Percentiles rank a stretch among this genome's conserved stretches.
Evolutionary conservation across 2,888 invertebrate species (phyloP).

Genomic region (Himalopsyche tibetana): DNA sequence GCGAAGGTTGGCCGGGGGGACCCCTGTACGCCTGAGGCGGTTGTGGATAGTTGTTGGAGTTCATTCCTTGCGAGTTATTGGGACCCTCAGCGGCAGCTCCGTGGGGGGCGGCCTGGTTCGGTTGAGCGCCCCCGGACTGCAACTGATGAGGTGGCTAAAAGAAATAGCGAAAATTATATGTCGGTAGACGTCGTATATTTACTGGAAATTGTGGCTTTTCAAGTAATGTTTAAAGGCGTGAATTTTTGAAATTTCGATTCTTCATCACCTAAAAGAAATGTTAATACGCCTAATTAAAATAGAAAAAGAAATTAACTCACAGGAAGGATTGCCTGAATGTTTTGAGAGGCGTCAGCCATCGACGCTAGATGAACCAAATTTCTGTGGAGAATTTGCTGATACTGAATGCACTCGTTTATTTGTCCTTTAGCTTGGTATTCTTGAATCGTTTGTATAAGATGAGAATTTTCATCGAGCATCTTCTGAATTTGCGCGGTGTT

Average conservation of each 20-base stretch:
- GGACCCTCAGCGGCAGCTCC: slow-evolving; percentile 65
- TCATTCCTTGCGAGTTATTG: slow-evolving; percentile 72
- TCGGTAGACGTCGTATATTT: no score
- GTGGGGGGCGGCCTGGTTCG: slow-evolving; percentile 68
- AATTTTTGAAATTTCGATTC: no score
- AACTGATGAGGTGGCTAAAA: slow-evolving; percentile 79
- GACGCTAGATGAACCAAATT: slow-evolving; percentile 97
- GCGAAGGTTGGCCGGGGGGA: slow-evolving; percentile 75
- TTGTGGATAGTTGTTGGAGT: slow-evolving; percentile 72
- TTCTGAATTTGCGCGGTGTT: slow-evolving; percentile 93
- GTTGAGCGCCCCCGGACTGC: slow-evolving; percentile 75
- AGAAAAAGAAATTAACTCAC: slow-evolving; percentile 72
- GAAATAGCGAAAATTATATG: slow-evolving; percentile 68
- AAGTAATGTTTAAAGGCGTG: no score
- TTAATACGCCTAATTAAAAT: neutral
- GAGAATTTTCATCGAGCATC: slow-evolving; percentile 98
- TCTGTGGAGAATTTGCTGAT: slow-evolving; percentile 95
- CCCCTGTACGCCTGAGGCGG: slow-evolving; percentile 76
- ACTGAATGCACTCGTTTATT: slow-evolving; percentile 93
- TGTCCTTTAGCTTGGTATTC: slow-evolving; percentile 98
- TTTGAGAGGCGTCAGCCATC: slow-evolving; percentile 97
- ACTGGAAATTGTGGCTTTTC: no score
- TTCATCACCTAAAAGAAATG: no score
- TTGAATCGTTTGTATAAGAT: slow-evolving; percentile 96
- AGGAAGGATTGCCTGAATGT: slow-evolving; percentile 91